A percentile compares a stretch with the other conserved stretches of the same genome.
Evolutionary conservation across 2,888 invertebrate species (phyloP).

Genomic region (Ethmia dodecea): DNA sequence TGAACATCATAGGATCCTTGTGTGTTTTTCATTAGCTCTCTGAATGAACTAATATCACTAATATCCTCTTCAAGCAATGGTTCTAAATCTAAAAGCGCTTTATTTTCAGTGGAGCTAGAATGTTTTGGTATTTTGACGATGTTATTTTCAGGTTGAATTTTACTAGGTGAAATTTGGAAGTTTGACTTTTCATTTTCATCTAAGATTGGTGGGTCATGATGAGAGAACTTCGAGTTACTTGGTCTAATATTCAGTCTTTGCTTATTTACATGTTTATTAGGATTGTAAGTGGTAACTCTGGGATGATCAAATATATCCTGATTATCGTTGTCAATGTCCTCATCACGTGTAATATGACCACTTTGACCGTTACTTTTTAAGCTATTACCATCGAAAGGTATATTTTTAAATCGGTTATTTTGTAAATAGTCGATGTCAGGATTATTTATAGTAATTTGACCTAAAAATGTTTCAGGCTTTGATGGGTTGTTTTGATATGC

Average conservation of each 20-base stretch:
- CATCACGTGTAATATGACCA: constrained; percentile 58
- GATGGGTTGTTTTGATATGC: constrained; percentile 78
- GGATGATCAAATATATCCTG: constrained; percentile 64
- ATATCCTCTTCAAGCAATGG: constrained; percentile 78
- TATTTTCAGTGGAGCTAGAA: constrained; percentile 57
- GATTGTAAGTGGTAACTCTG: constrained; percentile 69
- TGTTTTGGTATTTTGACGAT: constrained; percentile 9
- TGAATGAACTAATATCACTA: constrained; percentile 65
- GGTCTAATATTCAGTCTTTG: constrained; percentile 59
- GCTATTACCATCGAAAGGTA: constrained; percentile 70
- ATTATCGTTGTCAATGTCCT: constrained; percentile 58
- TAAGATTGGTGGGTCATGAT: constrained; percentile 34
- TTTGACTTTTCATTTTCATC: constrained; percentile 38
- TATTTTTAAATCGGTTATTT: constrained; percentile 63
- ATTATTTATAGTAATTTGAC: constrained; percentile 79
- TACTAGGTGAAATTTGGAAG: constrained; percentile 30
- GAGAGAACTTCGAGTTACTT: constrained; percentile 41
- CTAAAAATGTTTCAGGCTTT: constrained; percentile 79
- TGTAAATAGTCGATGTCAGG: constrained; percentile 72
- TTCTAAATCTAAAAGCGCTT: constrained; percentile 73
- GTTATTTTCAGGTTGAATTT: constrained; percentile 24
- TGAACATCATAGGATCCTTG: constrained; percentile 71
- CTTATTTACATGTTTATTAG: constrained; percentile 51
- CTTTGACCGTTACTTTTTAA: constrained; percentile 63
- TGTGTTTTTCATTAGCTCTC: constrained; percentile 67